These are phyloP conservation scores for Corydoras maculifer DNA, from an alignment of 2,113 vertebrate species.

Conservation along the genomic window DNA sequence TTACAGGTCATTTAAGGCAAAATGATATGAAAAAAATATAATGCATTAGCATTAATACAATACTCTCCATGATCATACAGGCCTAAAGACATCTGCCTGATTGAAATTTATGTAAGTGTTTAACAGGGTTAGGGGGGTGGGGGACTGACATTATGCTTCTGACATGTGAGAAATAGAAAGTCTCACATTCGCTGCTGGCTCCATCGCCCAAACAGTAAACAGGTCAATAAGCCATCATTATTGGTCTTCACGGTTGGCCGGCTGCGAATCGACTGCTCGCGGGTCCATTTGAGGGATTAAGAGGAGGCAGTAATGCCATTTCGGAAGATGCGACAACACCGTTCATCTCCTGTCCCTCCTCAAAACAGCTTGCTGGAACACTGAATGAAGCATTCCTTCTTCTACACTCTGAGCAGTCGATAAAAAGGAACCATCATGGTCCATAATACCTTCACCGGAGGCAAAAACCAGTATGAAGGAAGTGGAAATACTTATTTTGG, in stretches of 20 bases:
- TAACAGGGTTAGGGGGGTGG: conserved; percentile 25
- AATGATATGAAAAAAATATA: conserved; percentile 6
- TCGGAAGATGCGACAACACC: conserved; percentile 61
- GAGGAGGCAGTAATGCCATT: conserved; percentile 61
- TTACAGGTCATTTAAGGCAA: conserved; percentile 29
- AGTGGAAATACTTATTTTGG: conserved; percentile 39
- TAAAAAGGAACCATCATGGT: conserved; percentile 34
- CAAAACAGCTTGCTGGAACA: conserved; percentile 39
- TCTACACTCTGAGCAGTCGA: conserved; percentile 31
- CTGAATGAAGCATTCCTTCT: conserved; percentile 36
- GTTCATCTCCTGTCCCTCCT: conserved; percentile 60
- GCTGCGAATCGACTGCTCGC: conserved; percentile 79
- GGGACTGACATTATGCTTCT: conserved; percentile 25
- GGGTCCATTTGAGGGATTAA: conserved; percentile 71
- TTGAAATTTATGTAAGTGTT: conserved; percentile 46
- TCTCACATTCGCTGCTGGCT: conserved; percentile 58
- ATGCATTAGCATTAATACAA: conserved; percentile 22
- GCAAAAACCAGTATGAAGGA: conserved; percentile 36
- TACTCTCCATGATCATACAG: conserved; percentile 17
- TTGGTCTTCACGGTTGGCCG: conserved; percentile 78
- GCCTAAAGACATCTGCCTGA: conserved; percentile 31
- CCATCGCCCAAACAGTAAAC: conserved; percentile 66
- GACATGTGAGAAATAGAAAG: conserved; percentile 58
- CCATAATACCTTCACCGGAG: conserved; percentile 51
- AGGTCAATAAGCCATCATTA: conserved; percentile 91